phyloP scores from a whole-genome alignment of 2,113 vertebrate genomes.

The Pipra filicauda region DNA sequence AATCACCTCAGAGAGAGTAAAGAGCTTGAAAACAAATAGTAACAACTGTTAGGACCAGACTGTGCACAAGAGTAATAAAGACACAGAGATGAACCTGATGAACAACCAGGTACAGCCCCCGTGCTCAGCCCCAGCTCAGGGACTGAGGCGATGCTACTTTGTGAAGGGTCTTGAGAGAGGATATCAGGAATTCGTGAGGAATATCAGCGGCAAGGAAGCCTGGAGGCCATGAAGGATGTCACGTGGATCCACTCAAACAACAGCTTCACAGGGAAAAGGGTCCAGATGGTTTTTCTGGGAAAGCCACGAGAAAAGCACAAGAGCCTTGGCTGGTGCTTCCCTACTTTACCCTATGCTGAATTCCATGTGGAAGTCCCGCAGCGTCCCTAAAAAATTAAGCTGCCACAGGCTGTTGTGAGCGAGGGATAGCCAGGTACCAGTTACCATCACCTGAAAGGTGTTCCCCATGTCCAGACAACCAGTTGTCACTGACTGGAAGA shows the following conservation, averaged over 20 bases:
- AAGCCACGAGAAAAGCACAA: not conserved
- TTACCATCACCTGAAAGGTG: rapidly evolving
- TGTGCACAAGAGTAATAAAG: not conserved
- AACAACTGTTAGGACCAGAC: not conserved
- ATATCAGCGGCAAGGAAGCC: not conserved
- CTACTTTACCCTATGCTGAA: rapidly evolving
- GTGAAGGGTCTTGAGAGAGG: not conserved
- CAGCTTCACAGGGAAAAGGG: not conserved
- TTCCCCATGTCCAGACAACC: rapidly evolving
- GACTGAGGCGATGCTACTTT: not conserved
- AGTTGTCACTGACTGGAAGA: rapidly evolving
- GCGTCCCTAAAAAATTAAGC: not conserved
- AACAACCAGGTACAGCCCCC: not conserved
- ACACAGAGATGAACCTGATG: not conserved
- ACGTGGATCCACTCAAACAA: not conserved
- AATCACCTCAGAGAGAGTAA: not conserved
- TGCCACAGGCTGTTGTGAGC: not conserved
- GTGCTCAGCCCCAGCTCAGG: not conserved
- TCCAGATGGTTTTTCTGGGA: not conserved
- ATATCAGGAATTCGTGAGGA: not conserved
- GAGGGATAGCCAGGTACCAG: not conserved
- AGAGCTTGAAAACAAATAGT: not conserved
- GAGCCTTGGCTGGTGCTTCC: not conserved
- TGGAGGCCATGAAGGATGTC: not conserved
- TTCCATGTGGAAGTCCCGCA: not conserved